phyloP scores from a whole-genome alignment of 35 echinoderm and acorn worm species.

The Heliocidaris tuberculata region DNA sequence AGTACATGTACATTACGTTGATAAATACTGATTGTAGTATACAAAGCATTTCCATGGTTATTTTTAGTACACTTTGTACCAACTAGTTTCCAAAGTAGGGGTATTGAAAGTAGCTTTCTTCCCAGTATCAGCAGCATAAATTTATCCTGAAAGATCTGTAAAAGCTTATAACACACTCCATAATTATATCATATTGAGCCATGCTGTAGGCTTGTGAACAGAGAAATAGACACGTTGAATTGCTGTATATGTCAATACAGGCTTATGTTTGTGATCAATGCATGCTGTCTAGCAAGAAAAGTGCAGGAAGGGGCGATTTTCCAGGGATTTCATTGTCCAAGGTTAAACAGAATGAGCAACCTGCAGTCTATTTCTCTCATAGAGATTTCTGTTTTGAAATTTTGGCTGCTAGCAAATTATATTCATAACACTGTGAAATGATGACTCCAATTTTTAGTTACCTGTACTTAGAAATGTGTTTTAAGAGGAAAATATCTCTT shows the following conservation, averaged over 20 bases:
- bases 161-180: no score
- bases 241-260: not conserved
- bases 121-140: no score
- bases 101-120: no score
- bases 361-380: not conserved
- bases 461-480: not conserved
- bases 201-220: no score
- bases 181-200: no score
- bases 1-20: no score
- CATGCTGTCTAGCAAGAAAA: not conserved
- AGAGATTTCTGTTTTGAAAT: not conserved
- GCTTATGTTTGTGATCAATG: not conserved
- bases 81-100: no score
- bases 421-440: not conserved
- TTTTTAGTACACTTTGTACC: no score
- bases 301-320: slow-evolving; percentile 1
- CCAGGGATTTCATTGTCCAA: not conserved
- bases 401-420: not conserved
- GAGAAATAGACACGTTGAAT: not conserved
- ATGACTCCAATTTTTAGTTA: not conserved
- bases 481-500: no score
- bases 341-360: not conserved
- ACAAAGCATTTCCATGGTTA: no score
- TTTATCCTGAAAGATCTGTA: no score
- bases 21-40: no score